Base-by-base conservation (phyloP, 1,140 invertebrate species). In the Microplitis demolitor region DNA sequence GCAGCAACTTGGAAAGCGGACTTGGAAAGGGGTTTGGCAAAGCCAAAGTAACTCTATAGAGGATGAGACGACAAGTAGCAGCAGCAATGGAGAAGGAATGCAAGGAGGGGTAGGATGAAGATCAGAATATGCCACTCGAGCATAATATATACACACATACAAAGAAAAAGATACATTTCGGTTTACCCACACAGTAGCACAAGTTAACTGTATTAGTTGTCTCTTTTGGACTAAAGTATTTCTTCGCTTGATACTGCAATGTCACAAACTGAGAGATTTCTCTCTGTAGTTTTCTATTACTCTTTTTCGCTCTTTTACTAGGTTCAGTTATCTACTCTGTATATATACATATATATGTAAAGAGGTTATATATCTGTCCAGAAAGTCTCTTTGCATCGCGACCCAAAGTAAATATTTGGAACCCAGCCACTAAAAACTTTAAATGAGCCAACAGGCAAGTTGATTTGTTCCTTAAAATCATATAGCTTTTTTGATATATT, bases 361-460 rank as follows among this genome's bases (percentile, higher is more conserved):
- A 54, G 53, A 74, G 67, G 62, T 75, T 79, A 80, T 80, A 77
- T 82, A 81, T 81, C 78, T 78, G 78, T 79, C 77, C 58, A 71
- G 66, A 72, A 58, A 67, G 76, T 78, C 66, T 76, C 73, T 70
- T 71, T 74, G 76, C 69, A 62, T 77, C 77, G 74, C 74, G 77
- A 78, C 79, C 78, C 77, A 79, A 78, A 83, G 81, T 83, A 84
- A 87, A 85, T 86, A 87, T 87, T 87, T 86, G 86, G 85, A 87
- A 80, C 80, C 79, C 78, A 78, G 86, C 85, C 85, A 87, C 83
- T 87, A 86, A 86, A 87, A 85, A 86, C 80, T 86, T 76, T 81
- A 80, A 82, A 78, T 84, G 78, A 85, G 84, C 85, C 84, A 87
- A 83, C 69, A 69, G 53, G 16, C 66, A 80, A 84, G 80, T 85